Evolutionary conservation across 1,140 invertebrate species (phyloP).

Genomic region (Amphibalanus amphitrite): DNA sequence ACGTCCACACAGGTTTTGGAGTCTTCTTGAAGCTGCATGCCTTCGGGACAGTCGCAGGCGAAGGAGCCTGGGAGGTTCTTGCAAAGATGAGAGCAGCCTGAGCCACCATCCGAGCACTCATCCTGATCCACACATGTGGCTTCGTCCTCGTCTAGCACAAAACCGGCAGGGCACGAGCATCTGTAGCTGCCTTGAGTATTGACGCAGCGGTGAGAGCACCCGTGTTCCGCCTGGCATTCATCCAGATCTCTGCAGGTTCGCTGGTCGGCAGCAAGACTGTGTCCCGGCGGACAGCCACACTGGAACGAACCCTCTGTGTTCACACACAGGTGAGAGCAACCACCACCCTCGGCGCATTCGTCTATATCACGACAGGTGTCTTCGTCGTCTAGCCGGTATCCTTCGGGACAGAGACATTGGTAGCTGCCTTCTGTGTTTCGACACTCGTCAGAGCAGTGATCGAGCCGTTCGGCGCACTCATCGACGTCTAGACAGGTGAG

Average conservation of each 20-base stretch:
- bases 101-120: conserved; percentile 38
- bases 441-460: conserved; percentile 21
- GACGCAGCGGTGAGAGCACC: conserved; percentile 29
- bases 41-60: conserved; percentile 45
- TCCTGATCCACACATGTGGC: conserved; percentile 42
- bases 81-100: conserved; percentile 41
- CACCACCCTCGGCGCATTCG: conserved; percentile 29
- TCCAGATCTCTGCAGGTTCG: conserved; percentile 37
- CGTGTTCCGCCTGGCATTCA: conserved; percentile 40
- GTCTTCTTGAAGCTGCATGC: conserved; percentile 15
- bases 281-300: conserved; percentile 59
- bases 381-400: conserved; percentile 20
- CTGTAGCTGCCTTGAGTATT: conserved; percentile 16
- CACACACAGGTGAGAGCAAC: conserved; percentile 34
- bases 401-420: conserved; percentile 15
- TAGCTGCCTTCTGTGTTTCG: conserved; percentile 20
- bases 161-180: conserved; percentile 15
- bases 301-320: conserved; percentile 64
- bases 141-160: conserved; percentile 26
- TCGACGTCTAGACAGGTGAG: conserved; percentile 23
- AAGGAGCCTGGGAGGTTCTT: conserved; percentile 67
- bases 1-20: conserved; percentile 31
- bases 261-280: conserved; percentile 29
- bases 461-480: conserved; percentile 21
- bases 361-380: conserved; percentile 28